Conservation (phyloP, 2,797 vertebrate species). For the Neopelma chrysocephalum region DNA sequence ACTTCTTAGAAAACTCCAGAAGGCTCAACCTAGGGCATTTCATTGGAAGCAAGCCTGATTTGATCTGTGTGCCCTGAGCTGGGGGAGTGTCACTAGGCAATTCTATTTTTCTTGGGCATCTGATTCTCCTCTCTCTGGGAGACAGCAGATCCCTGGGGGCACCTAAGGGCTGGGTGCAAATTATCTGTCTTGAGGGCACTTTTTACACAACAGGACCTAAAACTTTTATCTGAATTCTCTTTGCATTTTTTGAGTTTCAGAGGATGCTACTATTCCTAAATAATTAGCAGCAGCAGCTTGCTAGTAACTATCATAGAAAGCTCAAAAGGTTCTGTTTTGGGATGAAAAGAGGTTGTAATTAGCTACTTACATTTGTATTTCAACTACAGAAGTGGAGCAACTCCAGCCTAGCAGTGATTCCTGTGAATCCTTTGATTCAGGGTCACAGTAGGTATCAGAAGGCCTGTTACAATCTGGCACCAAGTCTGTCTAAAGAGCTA, state of each 20-base stretch:
- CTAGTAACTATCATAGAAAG: background rate
- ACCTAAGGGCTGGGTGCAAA: background rate
- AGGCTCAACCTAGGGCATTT: background rate
- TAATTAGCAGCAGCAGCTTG: background rate
- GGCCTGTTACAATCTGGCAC: background rate
- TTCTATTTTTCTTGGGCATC: background rate
- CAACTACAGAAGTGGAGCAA: background rate
- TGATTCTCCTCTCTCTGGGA: background rate
- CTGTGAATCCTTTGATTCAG: constrained; percentile 1
- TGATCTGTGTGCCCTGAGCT: background rate
- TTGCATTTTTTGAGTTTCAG: background rate
- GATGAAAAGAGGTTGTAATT: constrained; percentile 2
- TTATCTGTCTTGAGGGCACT: background rate
- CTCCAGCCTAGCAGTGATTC: background rate
- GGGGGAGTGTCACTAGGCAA: background rate
- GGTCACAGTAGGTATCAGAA: background rate
- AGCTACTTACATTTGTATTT: constrained; percentile 4
- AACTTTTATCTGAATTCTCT: background rate
- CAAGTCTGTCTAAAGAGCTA: background rate
- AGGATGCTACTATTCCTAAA: background rate
- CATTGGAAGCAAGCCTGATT: background rate
- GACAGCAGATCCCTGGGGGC: background rate
- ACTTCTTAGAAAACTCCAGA: background rate
- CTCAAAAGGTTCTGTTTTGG: background rate
- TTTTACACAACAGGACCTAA: background rate